A percentile compares a stretch with the other conserved stretches of the same genome.
phyloP scores from a whole-genome alignment of 2,888 invertebrate species.

The Tricholauxania praeusta region DNA sequence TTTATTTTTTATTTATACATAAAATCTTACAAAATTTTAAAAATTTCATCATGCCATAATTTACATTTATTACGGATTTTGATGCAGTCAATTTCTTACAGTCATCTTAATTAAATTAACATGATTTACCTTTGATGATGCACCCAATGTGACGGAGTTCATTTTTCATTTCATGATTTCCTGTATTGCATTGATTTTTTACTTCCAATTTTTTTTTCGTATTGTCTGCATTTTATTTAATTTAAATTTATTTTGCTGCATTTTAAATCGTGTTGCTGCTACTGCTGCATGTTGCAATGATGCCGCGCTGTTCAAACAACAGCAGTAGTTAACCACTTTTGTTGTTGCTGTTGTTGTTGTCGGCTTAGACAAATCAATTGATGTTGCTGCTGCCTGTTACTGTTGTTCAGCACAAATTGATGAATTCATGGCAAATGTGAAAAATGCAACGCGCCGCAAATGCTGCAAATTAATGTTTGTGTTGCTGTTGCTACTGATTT shows the following conservation, averaged over 20 bases:
- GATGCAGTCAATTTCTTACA: neutral
- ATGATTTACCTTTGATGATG: slow-evolving; percentile 12
- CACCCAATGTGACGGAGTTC: slow-evolving; percentile 9
- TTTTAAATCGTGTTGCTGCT: neutral
- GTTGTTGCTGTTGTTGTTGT: neutral
- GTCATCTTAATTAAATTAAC: slow-evolving; percentile 25
- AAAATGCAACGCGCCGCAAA: slow-evolving; percentile 24
- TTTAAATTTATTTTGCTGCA: slow-evolving; percentile 3
- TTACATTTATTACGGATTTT: neutral
- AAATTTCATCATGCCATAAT: neutral
- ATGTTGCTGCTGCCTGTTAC: neutral
- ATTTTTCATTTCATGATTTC: slow-evolving; percentile 28
- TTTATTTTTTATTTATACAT: too few species aligned
- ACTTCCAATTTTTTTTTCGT: neutral
- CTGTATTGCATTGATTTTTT: neutral
- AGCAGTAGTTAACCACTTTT: neutral
- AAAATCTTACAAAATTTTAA: neutral
- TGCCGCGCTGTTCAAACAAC: too few species aligned
- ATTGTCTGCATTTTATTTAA: neutral
- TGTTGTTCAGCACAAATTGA: slow-evolving; percentile 11
- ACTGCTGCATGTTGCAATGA: slow-evolving; percentile 5
- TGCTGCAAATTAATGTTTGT: slow-evolving; percentile 18
- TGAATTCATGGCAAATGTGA: slow-evolving; percentile 26
- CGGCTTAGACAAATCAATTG: slow-evolving; percentile 29
- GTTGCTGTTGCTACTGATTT: slow-evolving; percentile 17